Evolutionary conservation across 1,140 invertebrate genomes (phyloP).

Genomic region (Episyrphus balteatus): DNA sequence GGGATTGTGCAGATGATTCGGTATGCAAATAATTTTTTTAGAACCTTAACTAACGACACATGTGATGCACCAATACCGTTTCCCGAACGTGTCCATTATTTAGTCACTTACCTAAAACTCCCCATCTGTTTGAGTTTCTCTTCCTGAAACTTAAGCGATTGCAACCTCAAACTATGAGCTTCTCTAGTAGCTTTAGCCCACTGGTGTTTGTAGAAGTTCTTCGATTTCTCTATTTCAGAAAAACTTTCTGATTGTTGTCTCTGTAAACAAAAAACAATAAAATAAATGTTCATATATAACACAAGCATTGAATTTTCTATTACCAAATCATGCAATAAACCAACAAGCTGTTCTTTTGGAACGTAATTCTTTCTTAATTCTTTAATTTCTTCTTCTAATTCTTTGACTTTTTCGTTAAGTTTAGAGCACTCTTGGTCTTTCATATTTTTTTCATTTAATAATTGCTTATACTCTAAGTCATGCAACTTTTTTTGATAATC

Average conservation of each 20-base stretch:
- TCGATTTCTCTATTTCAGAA: slow-evolving; percentile 12
- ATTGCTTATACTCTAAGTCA: slow-evolving; percentile 11
- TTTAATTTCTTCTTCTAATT: slow-evolving; percentile 16
- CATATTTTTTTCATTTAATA: slow-evolving; percentile 14
- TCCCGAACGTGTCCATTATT: too few relatives aligned
- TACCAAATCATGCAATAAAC: slow-evolving; percentile 14
- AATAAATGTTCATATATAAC: too few relatives aligned
- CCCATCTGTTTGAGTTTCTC: too few relatives aligned
- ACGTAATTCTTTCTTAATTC: slow-evolving; percentile 4
- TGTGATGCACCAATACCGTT: too few relatives aligned
- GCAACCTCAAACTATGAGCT: slow-evolving; percentile 16
- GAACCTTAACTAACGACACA: too few relatives aligned
- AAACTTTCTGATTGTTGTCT: slow-evolving; percentile 13
- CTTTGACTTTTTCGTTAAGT: slow-evolving; percentile 11
- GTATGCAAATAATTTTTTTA: too few relatives aligned
- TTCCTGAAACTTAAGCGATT: slow-evolving; percentile 8
- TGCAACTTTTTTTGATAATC: slow-evolving; percentile 7
- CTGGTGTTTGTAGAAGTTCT: slow-evolving; percentile 23
- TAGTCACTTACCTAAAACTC: too few relatives aligned
- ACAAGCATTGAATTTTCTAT: neutral
- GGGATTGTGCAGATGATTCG: too few relatives aligned
- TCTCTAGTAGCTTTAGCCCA: slow-evolving; percentile 12
- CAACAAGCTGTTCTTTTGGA: slow-evolving; percentile 1
- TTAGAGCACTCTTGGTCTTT: slow-evolving; percentile 12
- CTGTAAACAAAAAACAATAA: neutral